Base-by-base conservation (phyloP, 92 coral and sea anemone species). In the Porites evermanni region DNA sequence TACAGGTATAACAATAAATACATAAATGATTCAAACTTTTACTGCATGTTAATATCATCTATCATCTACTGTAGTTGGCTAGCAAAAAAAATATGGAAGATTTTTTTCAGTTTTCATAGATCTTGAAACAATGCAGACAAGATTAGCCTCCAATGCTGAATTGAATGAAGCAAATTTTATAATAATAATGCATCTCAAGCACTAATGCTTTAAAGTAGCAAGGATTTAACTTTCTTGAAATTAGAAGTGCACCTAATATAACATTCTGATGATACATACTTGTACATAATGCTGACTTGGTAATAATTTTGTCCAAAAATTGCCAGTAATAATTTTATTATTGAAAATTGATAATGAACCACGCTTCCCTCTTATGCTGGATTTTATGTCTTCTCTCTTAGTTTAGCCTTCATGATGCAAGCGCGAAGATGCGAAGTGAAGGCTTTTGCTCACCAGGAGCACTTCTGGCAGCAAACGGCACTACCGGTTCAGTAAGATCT, bases 281-380 rank as follows among this genome's bases (percentile, higher is more conserved):
- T 74, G 78, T 74, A 74, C 78, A 16, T 74, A 74, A 74, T 74
- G 78, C 60, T 74, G 44, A 44, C 63, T 74, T 52, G 61, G 78
- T 74, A 74, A 74, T 74, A 74, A 52, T 47, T 50, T 74, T 74
- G 78, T 38, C 78, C 63, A 74, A 54, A 74, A 51, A 52, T 74
- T 74, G 78, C 78, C 53, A 74, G 78, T 51, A 21, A 50, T 74
- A 8, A 50, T 0, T 21, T 21, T 21, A 21, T 21, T 21, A 21
- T 8, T 74, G 78, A 74, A 74, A 47, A 74, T 51, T 74, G 78
- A 74, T 74, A 74, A 47, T 50, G 78, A 74, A 74, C 78, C 78
- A 74, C 78, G 63, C 78, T 74, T 74, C 78, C 63, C 63, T 74
- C 78, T 74, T 74, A 74, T 74, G 78, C 78, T 50, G 78, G 78